Evolutionary conservation across 1,140 invertebrate genomes (phyloP), one percentile per base, ranked within the genome.

Genomic region (Achroia grisella): DNA sequence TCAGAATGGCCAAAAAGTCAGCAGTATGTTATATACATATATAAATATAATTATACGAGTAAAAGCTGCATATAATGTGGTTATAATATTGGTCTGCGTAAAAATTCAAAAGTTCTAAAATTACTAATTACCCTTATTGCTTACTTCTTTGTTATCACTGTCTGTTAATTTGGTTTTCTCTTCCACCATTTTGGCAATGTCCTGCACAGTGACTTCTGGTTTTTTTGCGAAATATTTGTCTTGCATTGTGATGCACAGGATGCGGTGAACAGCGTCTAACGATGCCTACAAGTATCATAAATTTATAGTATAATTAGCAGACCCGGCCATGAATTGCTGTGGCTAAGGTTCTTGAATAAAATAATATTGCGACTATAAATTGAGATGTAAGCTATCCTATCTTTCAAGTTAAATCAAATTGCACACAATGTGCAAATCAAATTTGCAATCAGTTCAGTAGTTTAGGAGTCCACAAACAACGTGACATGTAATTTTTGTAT

Each of bases 171-270:
- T 68, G 36, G 46, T 48, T 42, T 66, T 66, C 11, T 64, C 52
- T 9, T 48, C 56, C 13, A 70, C 42, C 52, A 71, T 41, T 9
- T 61, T 61, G 10, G 61, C 48, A 40, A 79, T 76, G 45, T 82
- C 75, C n/a, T 66, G 51, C 0, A 56, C 56, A 0, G 66, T 63
- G 32, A 74, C 15, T 0, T 44, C 41, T 4, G 37, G 14, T 10
- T 56, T 64, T 37, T 52, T 60, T 3, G 41, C 31, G 13, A 73
- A 29, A 10, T 48, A 52, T 17, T 69, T 75, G 48, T 83, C 70
- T 47, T 73, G 54, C 76, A 83, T 76, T 14, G 67, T 63, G 10
- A 72, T 31, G 41, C 74, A 80, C 0, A 82, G 52, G 10, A 82
- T 64, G 0, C 72, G 59, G 39, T 76, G 70, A 3, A 56, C 78